Conservation (phyloP, 2,113 vertebrate species). For the Herpailurus yagouaroundi region DNA sequence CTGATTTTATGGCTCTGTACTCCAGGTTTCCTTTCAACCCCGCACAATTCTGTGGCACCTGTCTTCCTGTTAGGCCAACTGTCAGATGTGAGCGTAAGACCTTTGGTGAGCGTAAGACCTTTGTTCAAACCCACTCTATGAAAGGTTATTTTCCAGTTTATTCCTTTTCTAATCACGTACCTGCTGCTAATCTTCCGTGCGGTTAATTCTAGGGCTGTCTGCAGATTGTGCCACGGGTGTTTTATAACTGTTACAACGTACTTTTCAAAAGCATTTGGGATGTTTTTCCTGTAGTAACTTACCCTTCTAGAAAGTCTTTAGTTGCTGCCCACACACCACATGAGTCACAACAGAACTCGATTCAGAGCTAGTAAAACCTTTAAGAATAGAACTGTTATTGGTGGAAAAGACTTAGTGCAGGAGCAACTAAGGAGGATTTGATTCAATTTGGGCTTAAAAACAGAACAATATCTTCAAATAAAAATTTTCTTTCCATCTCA, state of each 20-base stretch:
- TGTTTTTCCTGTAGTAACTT: conserved; percentile 74
- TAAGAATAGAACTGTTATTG: conserved; percentile 67
- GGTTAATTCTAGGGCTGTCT: conserved; percentile 55
- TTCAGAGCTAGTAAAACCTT: conserved; percentile 66
- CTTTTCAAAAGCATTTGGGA: conserved; percentile 62
- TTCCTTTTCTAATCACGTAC: neutral
- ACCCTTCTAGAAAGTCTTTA: conserved; percentile 71
- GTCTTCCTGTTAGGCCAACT: neutral
- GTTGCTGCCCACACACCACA: conserved; percentile 67
- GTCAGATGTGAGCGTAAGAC: neutral
- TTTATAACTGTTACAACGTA: conserved; percentile 56
- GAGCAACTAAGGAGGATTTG: conserved; percentile 19
- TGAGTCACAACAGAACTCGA: conserved; percentile 72
- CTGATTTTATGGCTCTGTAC: neutral
- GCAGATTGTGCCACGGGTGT: conserved; percentile 26
- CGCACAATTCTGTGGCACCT: neutral
- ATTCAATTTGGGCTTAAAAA: conserved; percentile 48
- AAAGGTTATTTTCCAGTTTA: neutral
- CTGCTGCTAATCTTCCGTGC: neutral
- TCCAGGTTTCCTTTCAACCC: neutral
- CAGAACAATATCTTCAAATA: neutral
- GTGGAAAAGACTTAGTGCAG: conserved; percentile 43
- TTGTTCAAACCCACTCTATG: neutral
- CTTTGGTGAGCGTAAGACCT: neutral
- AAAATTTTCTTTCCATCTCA: neutral